Conservation (phyloP, 2,797 vertebrate species). For the Falco rusticolus region DNA sequence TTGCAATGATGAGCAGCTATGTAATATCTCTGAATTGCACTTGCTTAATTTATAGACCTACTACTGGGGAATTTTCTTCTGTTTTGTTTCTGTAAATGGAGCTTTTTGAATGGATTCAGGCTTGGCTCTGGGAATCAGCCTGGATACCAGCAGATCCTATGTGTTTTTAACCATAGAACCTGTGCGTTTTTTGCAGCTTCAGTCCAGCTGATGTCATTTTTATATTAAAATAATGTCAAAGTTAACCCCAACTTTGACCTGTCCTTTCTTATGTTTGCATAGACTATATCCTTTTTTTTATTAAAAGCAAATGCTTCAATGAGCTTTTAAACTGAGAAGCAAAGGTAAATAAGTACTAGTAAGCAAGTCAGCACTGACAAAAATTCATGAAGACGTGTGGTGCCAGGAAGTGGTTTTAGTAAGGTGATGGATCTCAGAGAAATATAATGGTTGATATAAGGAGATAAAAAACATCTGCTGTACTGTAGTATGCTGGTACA, state of each 20-base stretch:
- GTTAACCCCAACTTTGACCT: not conserved
- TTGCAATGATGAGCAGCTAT: conserved; percentile 55
- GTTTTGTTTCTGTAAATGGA: conserved; percentile 21
- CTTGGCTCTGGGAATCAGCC: conserved; percentile 41
- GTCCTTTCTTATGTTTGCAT: conserved; percentile 34
- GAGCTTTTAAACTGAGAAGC: not conserved
- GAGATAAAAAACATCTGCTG: not conserved
- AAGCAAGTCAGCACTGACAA: not conserved
- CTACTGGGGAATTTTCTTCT: conserved; percentile 38
- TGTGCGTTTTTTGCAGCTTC: conserved; percentile 20
- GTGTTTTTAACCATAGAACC: conserved; percentile 14
- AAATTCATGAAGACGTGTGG: not conserved
- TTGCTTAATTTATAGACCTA: conserved; percentile 55
- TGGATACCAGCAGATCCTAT: not conserved
- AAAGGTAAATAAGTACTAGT: not conserved
- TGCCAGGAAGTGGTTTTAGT: not conserved
- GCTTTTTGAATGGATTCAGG: conserved; percentile 22
- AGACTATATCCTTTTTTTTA: conserved; percentile 31
- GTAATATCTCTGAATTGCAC: conserved; percentile 58
- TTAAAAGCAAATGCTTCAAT: conserved; percentile 10
- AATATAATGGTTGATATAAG: not conserved
- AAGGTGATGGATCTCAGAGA: not conserved
- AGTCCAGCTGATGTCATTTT: conserved; percentile 20
- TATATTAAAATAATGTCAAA: not conserved
- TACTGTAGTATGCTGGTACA: not conserved